Percentiles rank a stretch among this genome's conserved stretches.
These are phyloP conservation scores for Sesia bembeciformis DNA, from an alignment of 2,888 invertebrate genomes.

Conservation along the genomic window DNA sequence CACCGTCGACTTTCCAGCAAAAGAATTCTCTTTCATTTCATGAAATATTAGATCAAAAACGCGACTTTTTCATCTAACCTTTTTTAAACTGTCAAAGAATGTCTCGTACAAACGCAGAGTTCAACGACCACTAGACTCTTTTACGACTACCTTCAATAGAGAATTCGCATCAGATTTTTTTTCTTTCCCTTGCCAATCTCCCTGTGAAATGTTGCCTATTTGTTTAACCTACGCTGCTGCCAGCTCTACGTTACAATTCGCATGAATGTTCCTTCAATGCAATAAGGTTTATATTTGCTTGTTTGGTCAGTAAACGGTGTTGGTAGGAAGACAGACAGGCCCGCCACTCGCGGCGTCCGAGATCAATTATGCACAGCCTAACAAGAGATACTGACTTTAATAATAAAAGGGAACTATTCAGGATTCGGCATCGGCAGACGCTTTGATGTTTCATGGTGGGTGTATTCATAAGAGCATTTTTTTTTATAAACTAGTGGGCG, in stretches of 20 bases:
- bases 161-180: conserved; percentile 4
- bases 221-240: conserved; percentile 3
- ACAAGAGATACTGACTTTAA: conserved; percentile 19
- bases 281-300: conserved; percentile 1
- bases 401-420: conserved; percentile 29
- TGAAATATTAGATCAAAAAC: no score
- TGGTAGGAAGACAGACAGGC: conserved; percentile 7
- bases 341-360: conserved; percentile 12
- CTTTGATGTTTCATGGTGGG: no score
- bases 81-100: no score
- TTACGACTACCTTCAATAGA: neutral
- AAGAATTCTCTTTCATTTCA: no score
- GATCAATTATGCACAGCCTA: conserved; percentile 43
- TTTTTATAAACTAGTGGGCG: no score
- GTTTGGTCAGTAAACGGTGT: conserved; percentile 7
- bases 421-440: neutral
- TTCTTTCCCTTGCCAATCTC: conserved; percentile 9
- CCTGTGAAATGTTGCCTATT: conserved; percentile 9
- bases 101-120: neutral
- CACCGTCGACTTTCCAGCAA: no score
- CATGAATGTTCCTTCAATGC: neutral
- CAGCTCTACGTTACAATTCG: neutral
- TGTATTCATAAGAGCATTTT: no score
- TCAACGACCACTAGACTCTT: conserved; percentile 1
- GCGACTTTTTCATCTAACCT: no score